Percentiles rank a stretch among this genome's conserved stretches.
These are phyloP conservation scores for Esperia sulphurella DNA, from an alignment of 2,888 invertebrate species.

Conservation along the genomic window DNA sequence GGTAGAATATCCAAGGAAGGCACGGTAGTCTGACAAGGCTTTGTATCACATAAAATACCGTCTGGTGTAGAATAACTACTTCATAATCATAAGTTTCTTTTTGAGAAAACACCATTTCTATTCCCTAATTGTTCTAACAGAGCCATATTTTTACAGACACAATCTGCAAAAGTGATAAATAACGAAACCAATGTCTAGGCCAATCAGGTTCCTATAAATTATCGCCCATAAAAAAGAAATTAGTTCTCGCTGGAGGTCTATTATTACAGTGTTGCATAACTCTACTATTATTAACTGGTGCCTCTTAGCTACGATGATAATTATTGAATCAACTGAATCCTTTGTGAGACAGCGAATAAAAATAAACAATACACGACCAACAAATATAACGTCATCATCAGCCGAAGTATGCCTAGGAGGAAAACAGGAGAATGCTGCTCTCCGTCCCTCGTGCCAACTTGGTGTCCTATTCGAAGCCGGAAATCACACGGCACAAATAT, in stretches of 20 bases:
- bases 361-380: not conserved
- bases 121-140: not conserved
- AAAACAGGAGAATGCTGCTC: too few relatives aligned
- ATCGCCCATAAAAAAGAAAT: constrained; percentile 22
- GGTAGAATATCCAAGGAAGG: too few relatives aligned
- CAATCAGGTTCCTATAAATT: constrained; percentile 33
- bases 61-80: too few relatives aligned
- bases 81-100: too few relatives aligned
- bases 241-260: constrained; percentile 8
- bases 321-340: not conserved
- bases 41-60: too few relatives aligned
- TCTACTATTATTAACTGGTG: constrained; percentile 2
- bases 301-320: not conserved
- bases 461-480: too few relatives aligned
- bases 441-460: too few relatives aligned
- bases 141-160: too few relatives aligned
- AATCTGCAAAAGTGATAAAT: not conserved
- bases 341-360: not conserved
- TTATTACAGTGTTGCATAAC: constrained; percentile 3
- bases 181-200: constrained; percentile 15
- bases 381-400: too few relatives aligned
- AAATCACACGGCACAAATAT: too few relatives aligned
- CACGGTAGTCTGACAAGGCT: too few relatives aligned
- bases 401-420: not conserved
- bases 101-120: too few relatives aligned